These are phyloP conservation scores for Melieria omissa DNA, from an alignment of 2,888 invertebrate genomes.

Conservation along the genomic window DNA sequence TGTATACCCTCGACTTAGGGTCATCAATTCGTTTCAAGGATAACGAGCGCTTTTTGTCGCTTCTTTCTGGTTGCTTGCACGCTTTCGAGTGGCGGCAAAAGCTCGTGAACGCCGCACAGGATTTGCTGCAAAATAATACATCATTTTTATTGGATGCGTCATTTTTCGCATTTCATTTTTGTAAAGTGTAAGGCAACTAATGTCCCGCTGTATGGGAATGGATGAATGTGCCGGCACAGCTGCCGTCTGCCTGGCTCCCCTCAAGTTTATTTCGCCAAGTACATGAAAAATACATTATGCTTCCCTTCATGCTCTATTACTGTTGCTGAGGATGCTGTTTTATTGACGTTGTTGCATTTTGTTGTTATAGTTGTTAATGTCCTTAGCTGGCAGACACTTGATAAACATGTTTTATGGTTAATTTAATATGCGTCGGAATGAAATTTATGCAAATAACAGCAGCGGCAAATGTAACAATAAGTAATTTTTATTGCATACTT, in stretches of 20 bases:
- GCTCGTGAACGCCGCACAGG: background rate
- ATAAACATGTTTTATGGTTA: background rate
- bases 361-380: background rate
- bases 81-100: too few relatives aligned
- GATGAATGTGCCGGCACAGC: background rate
- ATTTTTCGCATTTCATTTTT: conserved; percentile 9
- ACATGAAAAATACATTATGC: background rate
- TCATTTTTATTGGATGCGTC: conserved; percentile 40
- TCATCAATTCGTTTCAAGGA: conserved; percentile 30
- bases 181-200: background rate
- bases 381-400: background rate
- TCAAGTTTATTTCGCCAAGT: background rate
- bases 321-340: background rate
- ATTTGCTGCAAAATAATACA: conserved; percentile 35
- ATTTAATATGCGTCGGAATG: background rate
- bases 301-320: background rate
- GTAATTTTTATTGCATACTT: background rate
- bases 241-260: background rate
- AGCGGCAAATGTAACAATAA: background rate
- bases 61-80: background rate
- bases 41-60: conserved; percentile 9
- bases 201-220: background rate
- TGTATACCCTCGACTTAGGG: background rate
- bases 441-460: background rate
- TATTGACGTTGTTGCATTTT: background rate